A percentile compares a stretch with the other conserved stretches of the same genome.
These are phyloP conservation scores for Eurystomus gularis DNA, from an alignment of 2,113 vertebrate species.

Conservation along the genomic window DNA sequence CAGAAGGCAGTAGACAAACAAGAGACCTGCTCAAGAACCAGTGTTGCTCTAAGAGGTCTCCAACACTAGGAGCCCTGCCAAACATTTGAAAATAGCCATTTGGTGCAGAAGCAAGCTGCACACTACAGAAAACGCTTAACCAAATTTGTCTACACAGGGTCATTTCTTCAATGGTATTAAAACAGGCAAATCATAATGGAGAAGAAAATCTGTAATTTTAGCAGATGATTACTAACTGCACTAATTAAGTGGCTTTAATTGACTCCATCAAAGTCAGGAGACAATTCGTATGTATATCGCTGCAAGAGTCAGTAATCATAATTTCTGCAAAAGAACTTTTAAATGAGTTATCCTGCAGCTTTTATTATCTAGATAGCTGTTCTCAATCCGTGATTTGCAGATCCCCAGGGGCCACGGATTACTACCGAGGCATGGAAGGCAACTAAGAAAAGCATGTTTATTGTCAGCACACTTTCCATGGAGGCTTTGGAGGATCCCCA, in stretches of 20 bases:
- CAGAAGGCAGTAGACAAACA: neutral
- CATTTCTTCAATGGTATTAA: neutral
- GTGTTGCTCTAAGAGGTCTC: neutral
- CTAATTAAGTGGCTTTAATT: constrained; percentile 56
- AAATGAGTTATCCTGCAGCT: constrained; percentile 18
- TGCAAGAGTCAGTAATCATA: neutral
- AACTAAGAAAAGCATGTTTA: neutral
- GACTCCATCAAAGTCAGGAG: constrained; percentile 37
- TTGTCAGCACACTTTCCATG: neutral
- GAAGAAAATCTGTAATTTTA: neutral
- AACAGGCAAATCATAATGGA: neutral
- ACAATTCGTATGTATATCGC: neutral
- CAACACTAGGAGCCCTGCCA: neutral
- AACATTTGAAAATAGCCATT: neutral
- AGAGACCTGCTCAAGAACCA: neutral
- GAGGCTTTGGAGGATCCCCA: neutral
- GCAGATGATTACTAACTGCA: constrained; percentile 35
- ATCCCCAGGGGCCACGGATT: neutral
- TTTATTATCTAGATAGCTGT: neutral
- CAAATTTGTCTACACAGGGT: neutral
- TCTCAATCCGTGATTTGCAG: neutral
- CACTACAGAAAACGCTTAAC: neutral
- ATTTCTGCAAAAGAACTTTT: constrained; percentile 23
- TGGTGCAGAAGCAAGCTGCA: neutral
- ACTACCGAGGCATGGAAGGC: neutral